phyloP scores from a whole-genome alignment of 2,797 vertebrate species.

The Hyperoplus immaculatus region DNA sequence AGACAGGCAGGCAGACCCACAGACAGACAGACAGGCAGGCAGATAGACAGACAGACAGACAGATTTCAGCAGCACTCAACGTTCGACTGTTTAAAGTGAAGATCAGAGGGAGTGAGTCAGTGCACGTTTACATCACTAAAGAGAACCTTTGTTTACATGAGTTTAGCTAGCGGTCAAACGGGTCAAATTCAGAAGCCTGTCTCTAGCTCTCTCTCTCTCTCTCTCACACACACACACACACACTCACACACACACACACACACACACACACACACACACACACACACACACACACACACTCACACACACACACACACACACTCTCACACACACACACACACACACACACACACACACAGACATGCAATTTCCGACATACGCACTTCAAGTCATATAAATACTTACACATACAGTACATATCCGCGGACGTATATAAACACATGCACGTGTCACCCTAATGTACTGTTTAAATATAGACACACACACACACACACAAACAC shows the following conservation, averaged over 20 bases:
- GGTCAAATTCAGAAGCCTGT: constrained; percentile 65
- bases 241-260: constrained; percentile 30
- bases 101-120: constrained; percentile 71
- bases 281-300: constrained; percentile 6
- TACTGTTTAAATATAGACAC: constrained; percentile 31
- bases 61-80: constrained; percentile 37
- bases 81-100: constrained; percentile 51
- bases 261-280: constrained; percentile 33
- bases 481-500: constrained; percentile 1
- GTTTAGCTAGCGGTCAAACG: constrained; percentile 69
- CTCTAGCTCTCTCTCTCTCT: constrained; percentile 12
- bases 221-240: not conserved
- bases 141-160: constrained; percentile 69
- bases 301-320: not conserved
- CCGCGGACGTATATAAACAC: constrained; percentile 37
- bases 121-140: constrained; percentile 57
- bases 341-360: not conserved
- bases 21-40: no score
- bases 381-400: constrained; percentile 34
- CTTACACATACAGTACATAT: constrained; percentile 45
- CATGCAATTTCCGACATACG: constrained; percentile 2
- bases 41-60: no score
- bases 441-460: constrained; percentile 21
- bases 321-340: not conserved
- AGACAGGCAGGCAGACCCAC: not conserved